Conservation (phyloP, 2,113 vertebrate genomes). For the Nerophis lumbriciformis region DNA sequence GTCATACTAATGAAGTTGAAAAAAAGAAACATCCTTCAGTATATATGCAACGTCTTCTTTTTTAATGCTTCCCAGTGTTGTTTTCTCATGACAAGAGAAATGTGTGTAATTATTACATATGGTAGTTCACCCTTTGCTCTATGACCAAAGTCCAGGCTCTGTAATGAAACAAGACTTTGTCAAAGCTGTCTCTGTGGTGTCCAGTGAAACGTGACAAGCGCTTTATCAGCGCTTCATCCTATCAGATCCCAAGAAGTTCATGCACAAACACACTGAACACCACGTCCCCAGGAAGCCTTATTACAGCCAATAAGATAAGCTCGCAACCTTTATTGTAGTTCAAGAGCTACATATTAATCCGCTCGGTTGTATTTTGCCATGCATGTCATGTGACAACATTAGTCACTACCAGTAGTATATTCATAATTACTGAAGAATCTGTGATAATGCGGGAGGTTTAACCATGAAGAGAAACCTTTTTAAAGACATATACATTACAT, state of each 20-base stretch:
- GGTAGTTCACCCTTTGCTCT: conserved; percentile 44
- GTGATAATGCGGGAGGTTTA: conserved; percentile 23
- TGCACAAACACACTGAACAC: conserved; percentile 50
- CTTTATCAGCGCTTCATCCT: conserved; percentile 53
- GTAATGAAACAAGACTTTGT: conserved; percentile 61
- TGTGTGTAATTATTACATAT: conserved; percentile 65
- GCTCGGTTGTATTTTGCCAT: conserved; percentile 21
- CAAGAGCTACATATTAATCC: conserved; percentile 68
- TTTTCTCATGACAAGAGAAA: conserved; percentile 36
- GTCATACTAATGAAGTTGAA: conserved; percentile 21
- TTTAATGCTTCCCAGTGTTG: conserved; percentile 28
- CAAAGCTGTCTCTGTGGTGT: conserved; percentile 41
- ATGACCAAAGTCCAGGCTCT: conserved; percentile 57
- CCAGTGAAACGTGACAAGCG: conserved; percentile 60
- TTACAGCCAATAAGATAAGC: conserved; percentile 48
- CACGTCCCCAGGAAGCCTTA: conserved; percentile 49
- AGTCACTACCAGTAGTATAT: conserved; percentile 57
- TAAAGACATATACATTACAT: background rate
- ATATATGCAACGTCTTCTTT: background rate
- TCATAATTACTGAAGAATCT: conserved; percentile 46
- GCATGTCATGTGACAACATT: conserved; percentile 61
- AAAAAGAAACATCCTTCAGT: background rate
- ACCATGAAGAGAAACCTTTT: background rate
- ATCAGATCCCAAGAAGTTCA: conserved; percentile 52
- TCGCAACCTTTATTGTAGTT: conserved; percentile 53